Evolutionary conservation across 2,797 vertebrate genomes (phyloP).

Genomic region (Carapus acus): DNA sequence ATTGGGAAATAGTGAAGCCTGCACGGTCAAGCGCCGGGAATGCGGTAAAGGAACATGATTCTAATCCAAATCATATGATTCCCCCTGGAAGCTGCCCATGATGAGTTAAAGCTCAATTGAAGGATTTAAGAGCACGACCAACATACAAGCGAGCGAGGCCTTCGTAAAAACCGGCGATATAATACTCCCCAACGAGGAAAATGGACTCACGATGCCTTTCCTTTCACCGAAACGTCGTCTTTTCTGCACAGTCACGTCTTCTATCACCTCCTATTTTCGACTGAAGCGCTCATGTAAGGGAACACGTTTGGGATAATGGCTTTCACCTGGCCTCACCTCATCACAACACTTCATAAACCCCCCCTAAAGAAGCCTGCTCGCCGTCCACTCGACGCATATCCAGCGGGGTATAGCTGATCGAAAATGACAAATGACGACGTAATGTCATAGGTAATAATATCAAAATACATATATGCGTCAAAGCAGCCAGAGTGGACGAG

Average conservation of each 20-base stretch:
- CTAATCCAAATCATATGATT: no score
- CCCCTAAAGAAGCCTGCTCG: not conserved
- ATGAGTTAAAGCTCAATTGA: no score
- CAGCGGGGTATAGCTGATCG: constrained; percentile 3
- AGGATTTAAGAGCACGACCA: no score
- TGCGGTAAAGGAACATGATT: no score
- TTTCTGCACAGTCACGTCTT: not conserved
- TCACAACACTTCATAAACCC: constrained; percentile 5
- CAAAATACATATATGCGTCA: no score
- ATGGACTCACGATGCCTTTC: no score
- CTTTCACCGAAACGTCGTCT: no score
- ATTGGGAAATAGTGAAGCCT: constrained; percentile 7
- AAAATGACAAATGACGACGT: constrained; percentile 29
- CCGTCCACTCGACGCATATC: not conserved
- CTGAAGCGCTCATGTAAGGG: not conserved
- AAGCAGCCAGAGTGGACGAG: constrained; percentile 22
- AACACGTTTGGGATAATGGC: not conserved
- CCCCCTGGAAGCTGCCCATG: no score
- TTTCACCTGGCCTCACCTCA: constrained; percentile 16
- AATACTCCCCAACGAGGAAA: no score
- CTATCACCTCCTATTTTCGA: constrained; percentile 3
- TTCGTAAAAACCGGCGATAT: no score
- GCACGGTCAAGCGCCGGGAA: not conserved
- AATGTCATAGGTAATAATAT: constrained; percentile 4
- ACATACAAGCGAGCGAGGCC: no score